Conservation (phyloP, 2,797 vertebrate genomes). For the Ctenochaetus hawaiiensis region DNA sequence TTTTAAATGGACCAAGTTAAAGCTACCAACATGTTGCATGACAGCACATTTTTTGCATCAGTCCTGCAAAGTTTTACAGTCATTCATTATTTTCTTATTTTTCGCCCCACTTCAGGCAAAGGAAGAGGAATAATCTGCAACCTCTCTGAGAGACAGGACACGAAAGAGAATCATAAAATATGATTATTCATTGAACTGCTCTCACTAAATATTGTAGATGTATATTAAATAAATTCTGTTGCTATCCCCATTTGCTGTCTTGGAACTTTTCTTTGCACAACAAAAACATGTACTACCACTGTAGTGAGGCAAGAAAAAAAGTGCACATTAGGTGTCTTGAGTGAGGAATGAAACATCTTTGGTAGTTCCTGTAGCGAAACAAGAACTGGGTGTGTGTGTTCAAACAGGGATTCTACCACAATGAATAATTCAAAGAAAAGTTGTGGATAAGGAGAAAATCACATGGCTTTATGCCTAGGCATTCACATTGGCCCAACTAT, state of each 20-base stretch:
- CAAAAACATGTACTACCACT: constrained; percentile 7
- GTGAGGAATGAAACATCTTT: not conserved
- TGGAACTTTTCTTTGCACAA: constrained; percentile 24
- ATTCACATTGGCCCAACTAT: too few species aligned
- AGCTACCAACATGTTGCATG: not conserved
- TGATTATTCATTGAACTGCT: constrained; percentile 64
- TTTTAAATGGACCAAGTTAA: not conserved
- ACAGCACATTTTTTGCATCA: not conserved
- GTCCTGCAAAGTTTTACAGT: not conserved
- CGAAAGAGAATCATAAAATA: constrained; percentile 79
- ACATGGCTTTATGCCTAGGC: too few species aligned
- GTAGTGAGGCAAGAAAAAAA: not conserved
- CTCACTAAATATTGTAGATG: constrained; percentile 45
- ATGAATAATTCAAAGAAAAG: too few species aligned
- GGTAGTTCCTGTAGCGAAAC: not conserved
- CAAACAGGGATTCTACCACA: too few species aligned
- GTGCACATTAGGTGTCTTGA: not conserved
- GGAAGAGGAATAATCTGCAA: constrained; percentile 77
- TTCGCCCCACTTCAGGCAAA: constrained; percentile 71
- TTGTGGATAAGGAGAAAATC: too few species aligned
- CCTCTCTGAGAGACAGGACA: constrained; percentile 11
- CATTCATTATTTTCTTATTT: constrained; percentile 19
- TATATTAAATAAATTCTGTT: constrained; percentile 56
- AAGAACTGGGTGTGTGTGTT: not conserved
- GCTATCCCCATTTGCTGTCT: constrained; percentile 15